Percentiles rank a stretch among this genome's conserved stretches.
Evolutionary conservation across 2,113 vertebrate species (phyloP).

Genomic region (Epinephelus moara): DNA sequence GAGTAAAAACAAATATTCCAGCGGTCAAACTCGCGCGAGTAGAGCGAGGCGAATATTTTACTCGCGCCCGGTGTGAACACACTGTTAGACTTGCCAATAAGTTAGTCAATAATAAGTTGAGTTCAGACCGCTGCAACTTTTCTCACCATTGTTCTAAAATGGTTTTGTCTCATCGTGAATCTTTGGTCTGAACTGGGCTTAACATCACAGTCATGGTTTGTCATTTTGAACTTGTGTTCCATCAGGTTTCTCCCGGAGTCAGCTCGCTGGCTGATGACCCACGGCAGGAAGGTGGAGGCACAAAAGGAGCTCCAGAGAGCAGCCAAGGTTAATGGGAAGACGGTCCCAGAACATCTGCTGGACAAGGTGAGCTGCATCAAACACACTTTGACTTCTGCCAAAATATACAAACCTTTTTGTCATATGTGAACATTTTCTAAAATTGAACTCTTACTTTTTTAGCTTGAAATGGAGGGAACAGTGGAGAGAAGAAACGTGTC

Average conservation of each 20-base stretch:
- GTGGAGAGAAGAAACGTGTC: conserved; percentile 73
- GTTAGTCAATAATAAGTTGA: too few species aligned
- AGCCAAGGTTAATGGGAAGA: conserved; percentile 82
- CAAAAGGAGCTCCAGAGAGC: conserved; percentile 85
- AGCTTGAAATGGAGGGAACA: conserved; percentile 80
- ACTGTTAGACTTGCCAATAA: too few species aligned
- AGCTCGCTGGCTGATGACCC: conserved; percentile 88
- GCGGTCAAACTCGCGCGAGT: too few species aligned
- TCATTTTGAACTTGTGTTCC: background rate
- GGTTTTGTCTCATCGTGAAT: too few species aligned
- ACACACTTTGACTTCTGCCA: background rate
- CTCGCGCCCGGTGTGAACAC: too few species aligned
- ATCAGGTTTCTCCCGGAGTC: conserved; percentile 90
- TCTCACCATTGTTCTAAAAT: too few species aligned
- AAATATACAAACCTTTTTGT: background rate
- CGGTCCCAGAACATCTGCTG: conserved; percentile 79
- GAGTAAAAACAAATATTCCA: too few species aligned
- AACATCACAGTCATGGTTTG: background rate
- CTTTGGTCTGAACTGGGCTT: too few species aligned
- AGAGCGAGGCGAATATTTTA: too few species aligned
- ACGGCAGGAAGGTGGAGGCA: conserved; percentile 85
- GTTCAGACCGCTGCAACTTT: too few species aligned
- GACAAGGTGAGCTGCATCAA: conserved; percentile 78
- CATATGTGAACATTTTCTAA: background rate
- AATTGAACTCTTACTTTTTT: background rate